A percentile compares a stretch with the other conserved stretches of the same genome.
These are phyloP conservation scores for Trichopria drosophilae DNA, from an alignment of 2,888 invertebrate species.

Conservation along the genomic window DNA sequence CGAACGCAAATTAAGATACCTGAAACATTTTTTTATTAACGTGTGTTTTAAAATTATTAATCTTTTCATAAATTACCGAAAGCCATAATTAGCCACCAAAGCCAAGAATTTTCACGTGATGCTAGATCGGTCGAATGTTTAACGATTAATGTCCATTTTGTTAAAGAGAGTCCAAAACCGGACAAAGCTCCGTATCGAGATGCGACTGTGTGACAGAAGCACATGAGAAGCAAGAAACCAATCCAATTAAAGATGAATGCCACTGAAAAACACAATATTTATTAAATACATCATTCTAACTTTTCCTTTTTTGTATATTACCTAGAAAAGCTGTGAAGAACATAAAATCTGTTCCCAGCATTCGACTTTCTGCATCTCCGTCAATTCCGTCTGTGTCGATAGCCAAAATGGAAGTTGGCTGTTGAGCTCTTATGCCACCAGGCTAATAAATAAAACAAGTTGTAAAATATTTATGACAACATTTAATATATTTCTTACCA, in stretches of 20 bases:
- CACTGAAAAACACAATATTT: slow-evolving; percentile 63
- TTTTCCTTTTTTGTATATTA: slow-evolving; percentile 54
- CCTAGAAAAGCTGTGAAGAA: slow-evolving; percentile 89
- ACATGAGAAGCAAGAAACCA: slow-evolving; percentile 88
- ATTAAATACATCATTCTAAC: background rate
- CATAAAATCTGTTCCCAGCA: slow-evolving; percentile 91
- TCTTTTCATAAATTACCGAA: slow-evolving; percentile 68
- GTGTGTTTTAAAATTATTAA: background rate
- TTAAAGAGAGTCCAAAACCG: slow-evolving; percentile 88
- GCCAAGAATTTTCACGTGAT: slow-evolving; percentile 85
- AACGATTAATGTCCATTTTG: slow-evolving; percentile 94
- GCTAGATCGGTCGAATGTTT: slow-evolving; percentile 88
- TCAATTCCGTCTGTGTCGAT: slow-evolving; percentile 76
- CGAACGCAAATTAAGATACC: slow-evolving; percentile 84
- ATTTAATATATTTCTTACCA: slow-evolving; percentile 40
- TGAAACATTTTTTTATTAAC: slow-evolving; percentile 48
- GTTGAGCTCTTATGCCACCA: slow-evolving; percentile 57
- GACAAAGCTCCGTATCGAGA: slow-evolving; percentile 90
- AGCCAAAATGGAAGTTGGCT: slow-evolving; percentile 73
- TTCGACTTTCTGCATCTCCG: slow-evolving; percentile 74
- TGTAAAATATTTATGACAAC: background rate
- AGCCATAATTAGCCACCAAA: slow-evolving; percentile 91
- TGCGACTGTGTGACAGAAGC: slow-evolving; percentile 92
- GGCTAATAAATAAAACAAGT: slow-evolving; percentile 42
- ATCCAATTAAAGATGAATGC: slow-evolving; percentile 96